Evolutionary conservation across 2,113 vertebrate species (phyloP).

Genomic region (Porphyrio hochstetteri): DNA sequence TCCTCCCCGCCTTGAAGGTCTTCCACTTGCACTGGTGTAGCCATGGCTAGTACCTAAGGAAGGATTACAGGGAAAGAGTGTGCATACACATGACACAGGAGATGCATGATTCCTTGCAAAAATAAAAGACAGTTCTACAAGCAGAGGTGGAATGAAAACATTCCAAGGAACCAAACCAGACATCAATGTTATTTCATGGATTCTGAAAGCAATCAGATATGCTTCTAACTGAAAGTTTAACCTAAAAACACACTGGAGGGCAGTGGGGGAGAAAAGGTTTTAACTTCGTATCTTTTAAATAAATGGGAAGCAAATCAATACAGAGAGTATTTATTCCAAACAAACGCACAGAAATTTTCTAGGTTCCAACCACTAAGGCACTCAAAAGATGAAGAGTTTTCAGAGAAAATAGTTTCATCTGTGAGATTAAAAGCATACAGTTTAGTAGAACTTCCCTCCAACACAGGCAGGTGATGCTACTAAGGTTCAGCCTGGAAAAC

Average conservation of each 20-base stretch:
- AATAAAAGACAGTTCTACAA: not conserved
- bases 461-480: not conserved
- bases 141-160: not conserved
- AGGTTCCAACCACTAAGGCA: not conserved
- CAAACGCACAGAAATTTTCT: not conserved
- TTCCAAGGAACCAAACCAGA: not conserved
- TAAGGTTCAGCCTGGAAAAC: not conserved
- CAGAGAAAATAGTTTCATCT: not conserved
- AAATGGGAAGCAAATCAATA: not conserved
- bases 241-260: not conserved
- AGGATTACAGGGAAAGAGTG: not conserved
- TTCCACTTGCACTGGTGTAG: conserved; percentile 70
- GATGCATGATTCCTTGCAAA: not conserved
- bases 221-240: not conserved
- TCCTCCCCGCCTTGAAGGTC: conserved; percentile 72
- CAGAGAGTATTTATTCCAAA: not conserved
- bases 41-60: conserved; percentile 70
- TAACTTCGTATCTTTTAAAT: not conserved
- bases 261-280: not conserved
- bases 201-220: not conserved
- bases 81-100: not conserved
- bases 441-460: not conserved
- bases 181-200: not conserved
- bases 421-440: not conserved
- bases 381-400: not conserved